phyloP scores from a whole-genome alignment of 2,888 invertebrate genomes.

The Dioctria linearis region DNA sequence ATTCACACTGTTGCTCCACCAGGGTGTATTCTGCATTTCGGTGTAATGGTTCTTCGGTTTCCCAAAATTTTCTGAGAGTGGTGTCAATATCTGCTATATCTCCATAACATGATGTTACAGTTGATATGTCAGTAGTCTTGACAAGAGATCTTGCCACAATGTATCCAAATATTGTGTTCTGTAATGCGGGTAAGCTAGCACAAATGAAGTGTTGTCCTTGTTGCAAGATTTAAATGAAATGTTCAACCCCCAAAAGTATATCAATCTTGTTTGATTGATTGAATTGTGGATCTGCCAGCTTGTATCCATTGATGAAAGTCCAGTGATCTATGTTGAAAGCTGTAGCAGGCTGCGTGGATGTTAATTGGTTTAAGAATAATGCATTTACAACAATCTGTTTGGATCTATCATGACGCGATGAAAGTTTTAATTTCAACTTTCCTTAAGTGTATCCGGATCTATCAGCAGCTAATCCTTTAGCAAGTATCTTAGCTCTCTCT shows the following conservation, averaged over 20 bases:
- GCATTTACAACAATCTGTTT: background rate
- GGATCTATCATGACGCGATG: too few species aligned
- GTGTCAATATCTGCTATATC: too few species aligned
- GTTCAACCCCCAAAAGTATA: too few species aligned
- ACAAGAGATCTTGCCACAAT: background rate
- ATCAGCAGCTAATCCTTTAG: background rate
- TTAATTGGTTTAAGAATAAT: background rate
- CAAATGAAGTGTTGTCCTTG: background rate
- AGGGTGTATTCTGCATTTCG: background rate
- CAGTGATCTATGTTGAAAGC: background rate
- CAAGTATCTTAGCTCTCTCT: background rate
- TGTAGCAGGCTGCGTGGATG: background rate
- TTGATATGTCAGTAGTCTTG: background rate
- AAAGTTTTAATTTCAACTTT: background rate
- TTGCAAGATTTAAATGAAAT: background rate
- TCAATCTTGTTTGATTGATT: background rate
- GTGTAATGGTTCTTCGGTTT: background rate
- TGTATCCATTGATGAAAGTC: background rate
- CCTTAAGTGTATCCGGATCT: too few species aligned
- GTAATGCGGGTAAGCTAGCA: background rate
- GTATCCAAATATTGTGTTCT: background rate
- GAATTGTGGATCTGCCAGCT: background rate
- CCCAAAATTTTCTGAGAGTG: background rate
- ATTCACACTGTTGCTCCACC: background rate
- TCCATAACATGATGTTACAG: background rate